Conservation (phyloP, 2,797 vertebrate species). For the Cossypha niveicapilla region DNA sequence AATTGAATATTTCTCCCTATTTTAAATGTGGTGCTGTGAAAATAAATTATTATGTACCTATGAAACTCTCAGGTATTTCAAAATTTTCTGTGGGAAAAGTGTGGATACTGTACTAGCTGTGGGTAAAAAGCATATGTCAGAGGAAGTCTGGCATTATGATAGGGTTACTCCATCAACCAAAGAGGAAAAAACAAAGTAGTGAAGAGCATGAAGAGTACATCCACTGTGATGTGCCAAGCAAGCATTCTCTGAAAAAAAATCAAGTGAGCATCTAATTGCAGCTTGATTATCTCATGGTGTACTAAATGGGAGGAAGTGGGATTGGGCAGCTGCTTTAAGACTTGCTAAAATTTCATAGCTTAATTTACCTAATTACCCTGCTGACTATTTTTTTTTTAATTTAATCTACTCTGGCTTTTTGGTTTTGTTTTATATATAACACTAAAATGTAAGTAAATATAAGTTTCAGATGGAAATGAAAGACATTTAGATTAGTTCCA, state of each 20-base stretch:
- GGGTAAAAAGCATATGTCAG: not conserved
- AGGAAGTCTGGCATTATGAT: not conserved
- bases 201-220: not conserved
- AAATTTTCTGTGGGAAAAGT: not conserved
- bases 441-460: not conserved
- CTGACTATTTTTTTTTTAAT: not conserved
- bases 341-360: not conserved
- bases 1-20: not conserved
- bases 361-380: not conserved
- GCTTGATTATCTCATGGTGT: not conserved
- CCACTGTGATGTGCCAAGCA: not conserved
- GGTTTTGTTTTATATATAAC: fast-evolving
- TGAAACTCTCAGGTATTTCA: not conserved
- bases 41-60: not conserved
- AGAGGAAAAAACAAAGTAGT: not conserved
- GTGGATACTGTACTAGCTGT: not conserved
- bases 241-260: not conserved
- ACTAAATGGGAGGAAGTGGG: not conserved
- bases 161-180: not conserved
- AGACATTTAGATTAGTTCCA: not conserved
- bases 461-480: not conserved
- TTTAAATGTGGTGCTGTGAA: not conserved
- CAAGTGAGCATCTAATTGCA: not conserved
- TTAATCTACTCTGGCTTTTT: not conserved
- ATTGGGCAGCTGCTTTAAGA: not conserved